Conservation (phyloP, 1,140 invertebrate species). For the Lerema accius region DNA sequence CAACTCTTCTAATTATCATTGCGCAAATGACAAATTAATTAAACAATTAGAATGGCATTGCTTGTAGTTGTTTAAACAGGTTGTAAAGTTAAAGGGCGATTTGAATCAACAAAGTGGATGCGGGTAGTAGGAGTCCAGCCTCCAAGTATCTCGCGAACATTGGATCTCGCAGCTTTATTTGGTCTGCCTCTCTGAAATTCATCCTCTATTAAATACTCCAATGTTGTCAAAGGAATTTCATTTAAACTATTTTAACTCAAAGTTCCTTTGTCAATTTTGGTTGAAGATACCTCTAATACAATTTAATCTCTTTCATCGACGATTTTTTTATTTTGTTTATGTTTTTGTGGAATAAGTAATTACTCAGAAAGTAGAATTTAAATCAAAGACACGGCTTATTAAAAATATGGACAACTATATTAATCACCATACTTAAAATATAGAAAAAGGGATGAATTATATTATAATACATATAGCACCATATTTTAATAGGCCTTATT, state of each 20-base stretch:
- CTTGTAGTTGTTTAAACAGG: conserved; percentile 63
- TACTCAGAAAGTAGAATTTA: too few species aligned
- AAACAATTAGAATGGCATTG: conserved; percentile 52
- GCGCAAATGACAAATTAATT: conserved; percentile 41
- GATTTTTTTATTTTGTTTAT: conserved; percentile 2
- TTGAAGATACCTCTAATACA: conserved; percentile 14
- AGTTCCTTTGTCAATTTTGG: conserved; percentile 26
- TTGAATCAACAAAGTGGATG: conserved; percentile 63
- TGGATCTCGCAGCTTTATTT: conserved; percentile 53
- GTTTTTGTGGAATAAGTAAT: background rate
- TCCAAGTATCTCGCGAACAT: conserved; percentile 74
- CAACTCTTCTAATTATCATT: conserved; percentile 62
- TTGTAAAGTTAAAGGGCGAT: conserved; percentile 61
- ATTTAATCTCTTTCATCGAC: conserved; percentile 2
- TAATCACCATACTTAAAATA: too few species aligned
- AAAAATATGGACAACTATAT: background rate
- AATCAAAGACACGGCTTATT: background rate
- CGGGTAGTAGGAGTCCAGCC: conserved; percentile 64
- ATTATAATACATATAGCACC: background rate
- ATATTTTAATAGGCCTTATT: conserved; percentile 9
- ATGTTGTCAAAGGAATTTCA: conserved; percentile 38
- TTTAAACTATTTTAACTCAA: conserved; percentile 5
- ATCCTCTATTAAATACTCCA: conserved; percentile 30
- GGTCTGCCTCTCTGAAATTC: conserved; percentile 48
- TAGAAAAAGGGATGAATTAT: background rate